phyloP scores from a whole-genome alignment of 1,140 invertebrate species.

The Apis dorsata region DNA sequence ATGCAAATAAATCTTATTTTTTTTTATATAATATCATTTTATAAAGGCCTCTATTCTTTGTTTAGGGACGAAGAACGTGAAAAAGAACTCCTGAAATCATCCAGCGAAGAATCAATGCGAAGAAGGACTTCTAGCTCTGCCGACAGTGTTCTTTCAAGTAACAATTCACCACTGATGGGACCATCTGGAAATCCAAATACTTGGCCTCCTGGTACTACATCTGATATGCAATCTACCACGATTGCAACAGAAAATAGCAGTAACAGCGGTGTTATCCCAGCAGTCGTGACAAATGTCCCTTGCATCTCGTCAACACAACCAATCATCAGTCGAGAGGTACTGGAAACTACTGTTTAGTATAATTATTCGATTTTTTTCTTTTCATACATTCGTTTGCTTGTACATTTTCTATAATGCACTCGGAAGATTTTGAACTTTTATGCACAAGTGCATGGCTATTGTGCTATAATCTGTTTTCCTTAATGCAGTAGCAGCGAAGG shows the following conservation, averaged over 20 bases:
- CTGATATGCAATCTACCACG: conserved; percentile 68
- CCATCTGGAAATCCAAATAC: conserved; percentile 72
- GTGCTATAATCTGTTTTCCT: conserved; percentile 57
- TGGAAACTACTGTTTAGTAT: conserved; percentile 83
- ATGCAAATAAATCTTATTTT: background rate
- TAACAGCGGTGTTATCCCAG: conserved; percentile 67
- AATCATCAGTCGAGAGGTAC: conserved; percentile 82
- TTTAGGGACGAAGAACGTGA: conserved; percentile 84
- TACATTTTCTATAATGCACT: conserved; percentile 46
- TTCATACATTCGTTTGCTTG: conserved; percentile 48
- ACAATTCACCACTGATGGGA: conserved; percentile 77
- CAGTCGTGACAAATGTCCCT: conserved; percentile 71
- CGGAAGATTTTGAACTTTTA: conserved; percentile 18
- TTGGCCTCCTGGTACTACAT: conserved; percentile 72
- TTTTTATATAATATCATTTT: background rate
- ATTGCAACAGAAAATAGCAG: conserved; percentile 70
- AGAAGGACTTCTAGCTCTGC: conserved; percentile 83
- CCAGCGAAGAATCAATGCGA: conserved; percentile 83
- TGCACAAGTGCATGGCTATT: conserved; percentile 74
- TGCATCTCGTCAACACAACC: conserved; percentile 75
- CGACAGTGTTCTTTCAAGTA: conserved; percentile 82
- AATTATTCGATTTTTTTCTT: conserved; percentile 44
- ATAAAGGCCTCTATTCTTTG: conserved; percentile 43
- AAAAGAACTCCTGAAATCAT: conserved; percentile 82
- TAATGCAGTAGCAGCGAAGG: conserved; percentile 41